phyloP scores from a whole-genome alignment of 2,888 invertebrate species.

The Rutpela maculata region DNA sequence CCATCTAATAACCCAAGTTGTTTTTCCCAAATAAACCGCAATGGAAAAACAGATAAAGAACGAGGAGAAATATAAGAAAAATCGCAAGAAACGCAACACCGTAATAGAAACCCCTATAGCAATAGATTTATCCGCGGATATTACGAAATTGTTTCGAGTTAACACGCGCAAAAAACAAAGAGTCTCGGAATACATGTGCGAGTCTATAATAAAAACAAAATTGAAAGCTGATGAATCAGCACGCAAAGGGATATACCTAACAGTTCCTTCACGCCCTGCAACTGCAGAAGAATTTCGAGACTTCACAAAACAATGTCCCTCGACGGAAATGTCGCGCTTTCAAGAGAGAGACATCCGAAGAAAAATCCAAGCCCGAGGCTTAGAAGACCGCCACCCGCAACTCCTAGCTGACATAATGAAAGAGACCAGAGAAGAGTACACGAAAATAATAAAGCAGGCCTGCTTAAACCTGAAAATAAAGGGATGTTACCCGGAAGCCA shows the following conservation, averaged over 20 bases:
- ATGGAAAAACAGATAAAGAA: constrained; percentile 40
- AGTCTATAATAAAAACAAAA: constrained; percentile 52
- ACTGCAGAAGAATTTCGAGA: constrained; percentile 50
- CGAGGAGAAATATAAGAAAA: constrained; percentile 40
- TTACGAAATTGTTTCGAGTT: constrained; percentile 48
- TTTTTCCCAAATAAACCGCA: constrained; percentile 3
- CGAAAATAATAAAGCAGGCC: constrained; percentile 73
- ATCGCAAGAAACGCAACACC: constrained; percentile 22
- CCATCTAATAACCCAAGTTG: neutral
- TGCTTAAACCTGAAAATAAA: constrained; percentile 59
- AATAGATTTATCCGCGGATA: constrained; percentile 52
- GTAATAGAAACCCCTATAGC: constrained; percentile 42
- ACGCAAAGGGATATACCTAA: neutral
- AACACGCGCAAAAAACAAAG: constrained; percentile 46
- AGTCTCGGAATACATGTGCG: constrained; percentile 51
- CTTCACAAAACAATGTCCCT: constrained; percentile 49
- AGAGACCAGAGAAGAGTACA: constrained; percentile 78
- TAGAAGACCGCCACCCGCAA: constrained; percentile 76
- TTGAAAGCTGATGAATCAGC: constrained; percentile 23
- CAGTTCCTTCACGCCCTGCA: constrained; percentile 10
- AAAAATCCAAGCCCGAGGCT: constrained; percentile 76
- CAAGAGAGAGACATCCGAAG: constrained; percentile 79
- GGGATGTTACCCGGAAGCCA: constrained; percentile 75
- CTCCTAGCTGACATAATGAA: constrained; percentile 75
- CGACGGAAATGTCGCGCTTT: constrained; percentile 67